These are phyloP conservation scores for Thomomys bottae DNA, from an alignment of 2,113 vertebrate genomes.

Conservation along the genomic window DNA sequence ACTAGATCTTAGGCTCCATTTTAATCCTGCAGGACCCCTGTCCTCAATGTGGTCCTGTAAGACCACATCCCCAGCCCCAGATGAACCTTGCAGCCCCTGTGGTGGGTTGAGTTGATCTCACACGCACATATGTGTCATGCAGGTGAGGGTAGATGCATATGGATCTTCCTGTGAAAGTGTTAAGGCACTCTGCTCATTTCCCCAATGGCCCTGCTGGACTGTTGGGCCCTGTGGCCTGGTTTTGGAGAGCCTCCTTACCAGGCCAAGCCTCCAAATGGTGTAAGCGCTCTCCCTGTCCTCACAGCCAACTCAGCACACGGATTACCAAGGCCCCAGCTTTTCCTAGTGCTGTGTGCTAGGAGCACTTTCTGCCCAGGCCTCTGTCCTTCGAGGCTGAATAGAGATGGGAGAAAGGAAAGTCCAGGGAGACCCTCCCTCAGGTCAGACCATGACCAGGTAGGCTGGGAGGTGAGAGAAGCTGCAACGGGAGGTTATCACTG, in stretches of 20 bases:
- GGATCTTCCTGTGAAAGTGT: not conserved
- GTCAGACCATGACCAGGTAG: not conserved
- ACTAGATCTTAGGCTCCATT: not conserved
- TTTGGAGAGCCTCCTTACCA: constrained; percentile 59
- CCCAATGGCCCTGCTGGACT: not conserved
- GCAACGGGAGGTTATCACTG: not conserved
- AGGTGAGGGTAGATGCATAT: fast-evolving
- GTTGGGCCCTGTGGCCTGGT: constrained; percentile 10
- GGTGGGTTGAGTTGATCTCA: not conserved
- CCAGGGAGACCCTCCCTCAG: not conserved
- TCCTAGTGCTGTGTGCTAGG: not conserved
- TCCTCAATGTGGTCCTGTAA: not conserved
- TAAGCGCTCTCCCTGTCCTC: not conserved
- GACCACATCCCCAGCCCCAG: too few species aligned
- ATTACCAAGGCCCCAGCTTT: not conserved
- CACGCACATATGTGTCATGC: fast-evolving
- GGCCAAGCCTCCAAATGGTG: not conserved
- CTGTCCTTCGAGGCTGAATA: not conserved
- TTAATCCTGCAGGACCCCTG: not conserved
- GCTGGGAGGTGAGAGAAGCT: not conserved
- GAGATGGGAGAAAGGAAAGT: not conserved
- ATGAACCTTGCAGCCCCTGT: not conserved
- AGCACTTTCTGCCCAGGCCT: not conserved
- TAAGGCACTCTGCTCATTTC: not conserved
- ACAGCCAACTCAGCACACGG: not conserved